Evolutionary conservation across 2,888 invertebrate species (phyloP).

Genomic region (Catocala nupta): DNA sequence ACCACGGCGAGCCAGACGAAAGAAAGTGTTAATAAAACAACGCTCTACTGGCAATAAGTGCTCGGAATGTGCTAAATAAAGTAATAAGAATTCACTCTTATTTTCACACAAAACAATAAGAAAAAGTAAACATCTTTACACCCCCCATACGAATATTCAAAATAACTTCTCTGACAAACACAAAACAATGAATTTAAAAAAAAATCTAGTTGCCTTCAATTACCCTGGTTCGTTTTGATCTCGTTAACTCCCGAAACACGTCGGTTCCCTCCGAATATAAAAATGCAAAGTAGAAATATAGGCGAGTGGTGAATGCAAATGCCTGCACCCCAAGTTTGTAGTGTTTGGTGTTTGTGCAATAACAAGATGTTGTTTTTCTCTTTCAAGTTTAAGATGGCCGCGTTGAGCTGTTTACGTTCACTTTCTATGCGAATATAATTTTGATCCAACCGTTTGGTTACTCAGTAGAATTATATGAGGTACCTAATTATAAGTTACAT

Average conservation of each 20-base stretch:
- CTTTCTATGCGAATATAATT: slow-evolving; percentile 30
- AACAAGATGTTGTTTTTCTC: slow-evolving; percentile 35
- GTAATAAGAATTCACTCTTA: slow-evolving; percentile 23
- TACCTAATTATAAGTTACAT: slow-evolving; percentile 25
- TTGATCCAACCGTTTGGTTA: slow-evolving; percentile 32
- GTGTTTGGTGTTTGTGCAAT: slow-evolving; percentile 37
- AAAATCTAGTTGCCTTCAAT: slow-evolving; percentile 47
- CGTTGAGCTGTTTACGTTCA: slow-evolving; percentile 23
- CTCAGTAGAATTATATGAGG: slow-evolving; percentile 23
- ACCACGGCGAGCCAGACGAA: slow-evolving; percentile 19
- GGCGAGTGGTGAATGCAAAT: slow-evolving; percentile 44
- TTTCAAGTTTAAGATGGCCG: slow-evolving; percentile 16
- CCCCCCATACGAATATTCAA: slow-evolving; percentile 12
- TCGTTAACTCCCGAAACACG: slow-evolving; percentile 70
- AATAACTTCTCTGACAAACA: slow-evolving; percentile 17
- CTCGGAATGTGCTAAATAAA: slow-evolving; percentile 15
- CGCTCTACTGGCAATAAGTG: slow-evolving; percentile 21
- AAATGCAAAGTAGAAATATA: slow-evolving; percentile 68
- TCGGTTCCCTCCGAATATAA: slow-evolving; percentile 65
- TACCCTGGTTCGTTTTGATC: slow-evolving; percentile 58
- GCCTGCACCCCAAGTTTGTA: slow-evolving; percentile 45
- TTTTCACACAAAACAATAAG: slow-evolving; percentile 10
- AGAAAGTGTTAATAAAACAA: slow-evolving; percentile 28
- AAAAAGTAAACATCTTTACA: slow-evolving; percentile 8
- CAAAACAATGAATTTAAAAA: slow-evolving; percentile 29